Evolutionary conservation across 2,113 vertebrate genomes (phyloP), one percentile per base, ranked within the genome.

Genomic region (Trachemys scripta): DNA sequence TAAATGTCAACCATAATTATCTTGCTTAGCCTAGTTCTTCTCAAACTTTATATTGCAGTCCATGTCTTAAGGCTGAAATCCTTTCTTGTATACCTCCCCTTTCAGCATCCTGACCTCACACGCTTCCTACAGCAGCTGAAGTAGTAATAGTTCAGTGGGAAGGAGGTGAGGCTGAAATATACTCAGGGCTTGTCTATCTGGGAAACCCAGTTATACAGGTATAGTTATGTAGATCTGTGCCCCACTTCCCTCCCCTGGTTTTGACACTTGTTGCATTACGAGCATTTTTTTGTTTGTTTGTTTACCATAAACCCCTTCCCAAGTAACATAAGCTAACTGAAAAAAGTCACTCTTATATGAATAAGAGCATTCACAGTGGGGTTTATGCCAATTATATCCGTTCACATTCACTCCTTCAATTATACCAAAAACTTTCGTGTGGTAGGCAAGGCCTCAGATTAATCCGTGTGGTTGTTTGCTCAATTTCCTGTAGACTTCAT

Each of bases 341-440:
- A 3, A 42, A 57, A 53, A 25, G 82, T 6, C n/a, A 1, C 6
- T 65, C n/a, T 38, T 7, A 5, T 31, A 3, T n/a, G 84, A 35
- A 20, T 50, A 29, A 83, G 75, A 47, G 42, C 42, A 16, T 78
- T 9, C 2, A 69, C 24, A 1, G 2, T 0, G n/a, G 49, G 45
- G 54, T 62, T 85, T 45, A 1, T 29, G 0, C 0, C 1, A 12
- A 9, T 83, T 54, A 0, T 1, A 2, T 1, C 24, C 82, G 3
- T 22, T 47, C 29, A 6, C 4, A 0, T 0, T 50, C 79, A 5
- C n/a, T 6, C 54, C 29, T 6, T 35, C 3, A 62, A 3, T 72
- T 2, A 62, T n/a, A 13, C 65, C 14, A 59, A 54, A 78, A 72
- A n/a, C n/a, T 72, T 38, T 38, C 4, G 8, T 72, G n/a, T 72